Evolutionary conservation across 2,797 vertebrate genomes (phyloP).

Genomic region (Selene dorsalis): DNA sequence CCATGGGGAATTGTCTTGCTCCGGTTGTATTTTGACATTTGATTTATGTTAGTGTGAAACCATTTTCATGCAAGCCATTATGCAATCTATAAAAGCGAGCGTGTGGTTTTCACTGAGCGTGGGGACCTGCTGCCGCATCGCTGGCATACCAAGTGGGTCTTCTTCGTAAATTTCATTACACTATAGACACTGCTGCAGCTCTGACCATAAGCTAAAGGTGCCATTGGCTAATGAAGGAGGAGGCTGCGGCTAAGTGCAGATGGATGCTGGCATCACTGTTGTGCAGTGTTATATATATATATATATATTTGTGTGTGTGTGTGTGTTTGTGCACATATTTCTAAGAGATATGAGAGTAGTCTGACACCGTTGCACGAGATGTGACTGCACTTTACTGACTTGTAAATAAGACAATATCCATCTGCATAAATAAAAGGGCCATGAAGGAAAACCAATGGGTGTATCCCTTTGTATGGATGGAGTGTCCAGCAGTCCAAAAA

Average conservation of each 20-base stretch:
- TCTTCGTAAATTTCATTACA: slow-evolving; percentile 85
- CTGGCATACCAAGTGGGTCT: slow-evolving; percentile 86
- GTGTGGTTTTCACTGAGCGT: slow-evolving; percentile 82
- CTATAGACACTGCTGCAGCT: slow-evolving; percentile 79
- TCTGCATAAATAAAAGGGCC: slow-evolving; percentile 54
- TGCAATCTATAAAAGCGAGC: slow-evolving; percentile 85
- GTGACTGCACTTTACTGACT: slow-evolving; percentile 61
- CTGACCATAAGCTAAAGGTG: slow-evolving; percentile 83
- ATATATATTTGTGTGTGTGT: slow-evolving; percentile 10
- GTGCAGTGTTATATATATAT: slow-evolving; percentile 62
- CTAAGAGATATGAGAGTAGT: slow-evolving; percentile 63
- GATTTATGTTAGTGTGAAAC: slow-evolving; percentile 87
- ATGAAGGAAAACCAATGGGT: slow-evolving; percentile 26
- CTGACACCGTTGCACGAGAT: slow-evolving; percentile 59
- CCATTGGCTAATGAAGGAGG: slow-evolving; percentile 83
- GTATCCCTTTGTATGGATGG: slow-evolving; percentile 21
- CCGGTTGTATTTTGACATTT: slow-evolving; percentile 86
- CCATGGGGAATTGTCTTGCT: slow-evolving; percentile 83
- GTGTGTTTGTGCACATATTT: slow-evolving; percentile 57
- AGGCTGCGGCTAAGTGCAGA: slow-evolving; percentile 73
- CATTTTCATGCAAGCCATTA: slow-evolving; percentile 87
- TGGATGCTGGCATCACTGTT: slow-evolving; percentile 67
- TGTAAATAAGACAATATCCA: slow-evolving; percentile 67
- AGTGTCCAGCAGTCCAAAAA: slow-evolving; percentile 14
- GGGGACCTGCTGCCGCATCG: slow-evolving; percentile 79